These are phyloP conservation scores for Agonum fuliginosum DNA, from an alignment of 2,888 invertebrate genomes.

Conservation along the genomic window DNA sequence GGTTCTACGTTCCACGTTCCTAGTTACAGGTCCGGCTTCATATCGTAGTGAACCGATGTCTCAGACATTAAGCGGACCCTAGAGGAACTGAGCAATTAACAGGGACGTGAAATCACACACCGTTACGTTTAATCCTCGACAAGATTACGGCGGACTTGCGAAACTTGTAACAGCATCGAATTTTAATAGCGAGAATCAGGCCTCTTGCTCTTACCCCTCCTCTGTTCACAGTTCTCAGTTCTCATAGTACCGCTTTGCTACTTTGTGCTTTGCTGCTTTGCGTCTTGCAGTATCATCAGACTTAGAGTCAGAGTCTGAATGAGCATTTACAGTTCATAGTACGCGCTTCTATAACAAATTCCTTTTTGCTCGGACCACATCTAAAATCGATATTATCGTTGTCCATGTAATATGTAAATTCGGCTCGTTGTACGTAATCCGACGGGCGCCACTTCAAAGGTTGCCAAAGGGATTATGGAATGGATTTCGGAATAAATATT, in stretches of 20 bases:
- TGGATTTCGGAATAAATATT: constrained; percentile 54
- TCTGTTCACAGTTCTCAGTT: neutral
- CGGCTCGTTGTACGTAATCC: constrained; percentile 49
- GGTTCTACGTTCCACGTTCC: no score
- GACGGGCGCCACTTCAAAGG: constrained; percentile 55
- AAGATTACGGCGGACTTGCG: constrained; percentile 38
- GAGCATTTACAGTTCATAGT: constrained; percentile 7
- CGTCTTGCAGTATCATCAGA: constrained; percentile 8
- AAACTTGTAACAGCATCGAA: constrained; percentile 39
- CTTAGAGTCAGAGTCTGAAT: no score
- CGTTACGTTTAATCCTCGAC: constrained; percentile 43
- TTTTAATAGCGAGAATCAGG: constrained; percentile 28
- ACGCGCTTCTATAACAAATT: constrained; percentile 22
- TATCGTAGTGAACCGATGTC: neutral
- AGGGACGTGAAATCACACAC: constrained; percentile 44
- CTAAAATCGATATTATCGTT: constrained; percentile 56
- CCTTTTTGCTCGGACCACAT: constrained; percentile 43
- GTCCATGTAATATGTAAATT: constrained; percentile 57
- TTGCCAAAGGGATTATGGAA: constrained; percentile 53
- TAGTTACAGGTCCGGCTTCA: constrained; percentile 22
- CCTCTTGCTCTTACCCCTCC: neutral
- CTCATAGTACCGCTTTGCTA: neutral
- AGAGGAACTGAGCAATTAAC: constrained; percentile 40
- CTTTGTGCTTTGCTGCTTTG: neutral
- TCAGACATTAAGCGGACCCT: constrained; percentile 41